Evolutionary conservation across 1,140 invertebrate genomes (phyloP), one percentile per base, ranked within the genome.

Genomic region (Leptinotarsa lineolata): DNA sequence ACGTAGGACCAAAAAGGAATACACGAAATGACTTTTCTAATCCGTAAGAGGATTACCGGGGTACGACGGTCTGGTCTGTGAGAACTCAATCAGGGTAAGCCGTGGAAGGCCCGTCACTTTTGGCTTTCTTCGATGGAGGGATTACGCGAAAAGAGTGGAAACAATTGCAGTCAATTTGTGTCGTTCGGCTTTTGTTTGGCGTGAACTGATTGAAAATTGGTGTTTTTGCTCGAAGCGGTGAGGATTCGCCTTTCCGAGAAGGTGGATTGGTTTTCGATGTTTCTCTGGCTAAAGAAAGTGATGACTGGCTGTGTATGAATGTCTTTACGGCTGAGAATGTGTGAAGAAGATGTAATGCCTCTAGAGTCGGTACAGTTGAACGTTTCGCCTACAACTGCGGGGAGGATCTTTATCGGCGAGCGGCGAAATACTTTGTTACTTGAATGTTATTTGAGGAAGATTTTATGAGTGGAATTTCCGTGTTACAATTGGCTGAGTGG

Each of bases 21-120:
- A n/a, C 63, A 65, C 24, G 63, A 65, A 65, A 65, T 65, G 63
- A 65, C 63, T 65, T 65, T 65, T 65, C 63, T 65, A 65, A 65
- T 65, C 63, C 63, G 24, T n/a, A 54, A 65, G 63, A 18, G 63
- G 63, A 65, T 65, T 65, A 65, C 20, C 5, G 63, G 21, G 22
- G n/a, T 21, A 65, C 18, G 63, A 18, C 63, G 18, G 60, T 20
- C n/a, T 22, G 18, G 11, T 54, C 48, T 8, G 12, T n/a, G 15
- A 39, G 63, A 65, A 65, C 63, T 24, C 63, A 65, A 65, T 65
- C 63, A 65, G 18, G 15, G 63, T 65, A 65, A 65, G 63, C 63
- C 63, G 22, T 65, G 22, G 15, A 15, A 8, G 63, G 63, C 39
- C 63, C 63, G 22, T 65, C 63, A n/a, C 48, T 16, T 54, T 13